Conservation (phyloP, 2,888 invertebrate species). For the Napeogenes inachia region DNA sequence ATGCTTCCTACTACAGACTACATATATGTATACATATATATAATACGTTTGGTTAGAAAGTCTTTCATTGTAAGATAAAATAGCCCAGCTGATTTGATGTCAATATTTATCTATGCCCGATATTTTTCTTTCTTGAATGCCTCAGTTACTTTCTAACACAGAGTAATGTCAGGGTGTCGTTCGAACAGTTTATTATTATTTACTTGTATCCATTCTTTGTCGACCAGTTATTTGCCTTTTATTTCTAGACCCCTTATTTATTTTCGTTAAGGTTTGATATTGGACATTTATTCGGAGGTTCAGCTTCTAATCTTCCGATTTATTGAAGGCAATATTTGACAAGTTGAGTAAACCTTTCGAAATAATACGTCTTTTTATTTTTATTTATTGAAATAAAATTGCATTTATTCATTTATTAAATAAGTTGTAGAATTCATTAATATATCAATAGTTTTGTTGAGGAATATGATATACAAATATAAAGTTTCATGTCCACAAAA, state of each 20-base stretch:
- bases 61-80: too few relatives aligned
- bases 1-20: too few relatives aligned
- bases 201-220: slow-evolving; percentile 53
- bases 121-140: not conserved
- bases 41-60: too few relatives aligned
- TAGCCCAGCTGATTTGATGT: too few relatives aligned
- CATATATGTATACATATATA: too few relatives aligned
- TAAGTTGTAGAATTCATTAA: not conserved
- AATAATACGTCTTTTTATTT: slow-evolving; percentile 10
- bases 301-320: not conserved
- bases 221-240: slow-evolving; percentile 36
- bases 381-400: slow-evolving; percentile 8
- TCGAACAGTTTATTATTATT: slow-evolving; percentile 48
- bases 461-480: too few relatives aligned
- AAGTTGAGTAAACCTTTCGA: too few relatives aligned
- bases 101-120: too few relatives aligned
- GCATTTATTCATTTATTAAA: slow-evolving; percentile 4
- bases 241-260: slow-evolving; percentile 46
- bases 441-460: too few relatives aligned
- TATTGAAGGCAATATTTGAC: not conserved
- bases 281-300: slow-evolving; percentile 5
- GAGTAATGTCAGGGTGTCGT: slow-evolving; percentile 1
- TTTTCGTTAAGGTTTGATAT: slow-evolving; percentile 21
- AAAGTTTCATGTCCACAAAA: too few relatives aligned
- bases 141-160: slow-evolving; percentile 1